phyloP scores from a whole-genome alignment of 2,113 vertebrate genomes.

The Erinaceus europaeus region DNA sequence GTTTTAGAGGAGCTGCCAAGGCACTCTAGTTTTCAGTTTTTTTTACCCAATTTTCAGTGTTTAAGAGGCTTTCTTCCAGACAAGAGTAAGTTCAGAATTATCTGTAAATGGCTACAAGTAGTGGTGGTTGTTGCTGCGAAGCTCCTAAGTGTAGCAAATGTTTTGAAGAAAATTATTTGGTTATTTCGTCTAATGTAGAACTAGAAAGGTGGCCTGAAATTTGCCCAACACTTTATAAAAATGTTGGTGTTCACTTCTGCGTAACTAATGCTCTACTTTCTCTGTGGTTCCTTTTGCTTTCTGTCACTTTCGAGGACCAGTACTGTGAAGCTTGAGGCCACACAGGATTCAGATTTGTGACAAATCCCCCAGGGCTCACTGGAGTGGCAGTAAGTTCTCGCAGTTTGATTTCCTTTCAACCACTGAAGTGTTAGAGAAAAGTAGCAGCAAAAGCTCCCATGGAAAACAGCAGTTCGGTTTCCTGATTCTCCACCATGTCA shows the following conservation, averaged over 20 bases:
- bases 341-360: slow-evolving; percentile 69
- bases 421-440: slow-evolving; percentile 54
- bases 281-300: slow-evolving; percentile 55
- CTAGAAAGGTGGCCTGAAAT: slow-evolving; percentile 42
- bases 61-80: slow-evolving; percentile 33
- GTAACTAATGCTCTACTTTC: slow-evolving; percentile 55
- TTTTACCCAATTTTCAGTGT: slow-evolving; percentile 43
- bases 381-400: slow-evolving; percentile 66
- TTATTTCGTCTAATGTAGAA: slow-evolving; percentile 61
- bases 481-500: not conserved
- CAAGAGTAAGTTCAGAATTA: not conserved
- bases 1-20: not conserved
- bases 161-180: slow-evolving; percentile 38
- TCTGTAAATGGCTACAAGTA: slow-evolving; percentile 38
- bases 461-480: slow-evolving; percentile 37
- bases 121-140: slow-evolving; percentile 13
- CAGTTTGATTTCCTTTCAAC: slow-evolving; percentile 69
- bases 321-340: slow-evolving; percentile 56
- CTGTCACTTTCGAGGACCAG: slow-evolving; percentile 54
- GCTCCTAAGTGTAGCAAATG: slow-evolving; percentile 5
- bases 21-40: slow-evolving; percentile 1
- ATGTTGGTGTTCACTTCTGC: not conserved
- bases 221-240: slow-evolving; percentile 28
- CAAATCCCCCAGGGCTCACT: slow-evolving; percentile 60
- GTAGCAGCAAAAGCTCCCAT: not conserved